A percentile compares a stretch with the other conserved stretches of the same genome.
These are phyloP conservation scores for Atherix ibis DNA, from an alignment of 2,888 invertebrate genomes.

Conservation along the genomic window DNA sequence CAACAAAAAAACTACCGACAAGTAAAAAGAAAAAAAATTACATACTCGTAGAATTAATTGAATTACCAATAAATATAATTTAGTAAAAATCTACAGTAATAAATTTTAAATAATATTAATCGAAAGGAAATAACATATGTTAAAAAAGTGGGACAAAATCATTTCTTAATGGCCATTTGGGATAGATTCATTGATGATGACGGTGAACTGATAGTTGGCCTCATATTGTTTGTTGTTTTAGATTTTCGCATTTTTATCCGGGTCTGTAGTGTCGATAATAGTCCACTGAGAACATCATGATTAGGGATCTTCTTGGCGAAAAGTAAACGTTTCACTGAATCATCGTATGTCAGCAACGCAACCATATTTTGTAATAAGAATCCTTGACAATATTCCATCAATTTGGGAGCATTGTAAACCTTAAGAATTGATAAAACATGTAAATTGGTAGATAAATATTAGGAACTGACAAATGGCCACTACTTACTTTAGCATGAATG, in stretches of 20 bases:
- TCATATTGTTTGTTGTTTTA: constrained; percentile 6
- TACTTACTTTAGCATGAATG: constrained; percentile 70
- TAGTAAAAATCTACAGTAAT: no score
- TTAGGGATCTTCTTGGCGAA: constrained; percentile 82
- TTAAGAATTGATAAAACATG: constrained; percentile 23
- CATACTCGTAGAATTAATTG: no score
- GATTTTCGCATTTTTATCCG: constrained; percentile 51
- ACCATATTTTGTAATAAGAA: constrained; percentile 86
- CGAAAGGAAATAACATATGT: no score
- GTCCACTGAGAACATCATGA: constrained; percentile 72
- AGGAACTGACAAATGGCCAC: no score
- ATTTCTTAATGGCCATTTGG: constrained; percentile 8
- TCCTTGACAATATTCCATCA: constrained; percentile 80
- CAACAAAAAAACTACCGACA: no score
- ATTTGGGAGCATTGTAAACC: constrained; percentile 76
- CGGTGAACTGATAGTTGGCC: constrained; percentile 9
- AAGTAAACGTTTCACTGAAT: constrained; percentile 71
- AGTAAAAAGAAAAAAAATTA: no score
- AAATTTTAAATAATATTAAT: no score
- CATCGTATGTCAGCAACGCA: constrained; percentile 80
- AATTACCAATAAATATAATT: no score
- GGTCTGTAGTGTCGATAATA: constrained; percentile 64
- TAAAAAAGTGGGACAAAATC: no score
- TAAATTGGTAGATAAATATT: no score
- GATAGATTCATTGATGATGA: constrained; percentile 7